Conservation (phyloP, 2,888 invertebrate genomes). For the Ypsolopha scabrella region DNA sequence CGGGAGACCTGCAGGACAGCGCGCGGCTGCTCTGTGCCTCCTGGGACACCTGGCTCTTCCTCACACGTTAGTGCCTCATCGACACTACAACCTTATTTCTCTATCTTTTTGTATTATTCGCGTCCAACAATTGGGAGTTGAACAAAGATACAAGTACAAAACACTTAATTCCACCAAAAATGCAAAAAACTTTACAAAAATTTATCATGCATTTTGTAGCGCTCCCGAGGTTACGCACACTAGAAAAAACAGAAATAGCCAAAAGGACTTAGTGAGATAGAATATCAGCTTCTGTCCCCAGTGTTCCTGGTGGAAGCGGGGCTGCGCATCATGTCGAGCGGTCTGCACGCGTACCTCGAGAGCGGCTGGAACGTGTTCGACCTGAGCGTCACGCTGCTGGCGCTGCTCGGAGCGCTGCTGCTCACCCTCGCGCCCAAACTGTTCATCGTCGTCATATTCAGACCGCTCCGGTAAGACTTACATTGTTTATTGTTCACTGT, state of each 20-base stretch:
- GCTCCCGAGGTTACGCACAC: too few species aligned
- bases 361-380: slow-evolving; percentile 91
- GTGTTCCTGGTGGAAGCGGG: slow-evolving; percentile 83
- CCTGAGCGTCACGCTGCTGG: slow-evolving; percentile 75
- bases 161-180: too few species aligned
- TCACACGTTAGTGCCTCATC: slow-evolving; percentile 66
- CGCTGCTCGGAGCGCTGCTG: slow-evolving; percentile 75
- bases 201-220: too few species aligned
- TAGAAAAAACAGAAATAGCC: too few species aligned
- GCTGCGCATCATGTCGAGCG: slow-evolving; percentile 79
- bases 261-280: too few species aligned
- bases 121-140: too few species aligned
- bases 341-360: slow-evolving; percentile 77
- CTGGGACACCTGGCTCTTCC: slow-evolving; percentile 82
- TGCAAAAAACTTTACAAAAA: too few species aligned
- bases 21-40: slow-evolving; percentile 76
- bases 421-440: slow-evolving; percentile 76
- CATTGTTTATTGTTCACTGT: too few species aligned
- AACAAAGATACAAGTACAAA: too few species aligned
- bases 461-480: slow-evolving; percentile 70
- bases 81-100: too few species aligned
- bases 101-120: too few species aligned
- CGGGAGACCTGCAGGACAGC: slow-evolving; percentile 70
- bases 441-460: slow-evolving; percentile 78
- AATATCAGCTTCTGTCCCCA: too few species aligned